Conservation (phyloP, 2,888 invertebrate species). For the Thera britannica region DNA sequence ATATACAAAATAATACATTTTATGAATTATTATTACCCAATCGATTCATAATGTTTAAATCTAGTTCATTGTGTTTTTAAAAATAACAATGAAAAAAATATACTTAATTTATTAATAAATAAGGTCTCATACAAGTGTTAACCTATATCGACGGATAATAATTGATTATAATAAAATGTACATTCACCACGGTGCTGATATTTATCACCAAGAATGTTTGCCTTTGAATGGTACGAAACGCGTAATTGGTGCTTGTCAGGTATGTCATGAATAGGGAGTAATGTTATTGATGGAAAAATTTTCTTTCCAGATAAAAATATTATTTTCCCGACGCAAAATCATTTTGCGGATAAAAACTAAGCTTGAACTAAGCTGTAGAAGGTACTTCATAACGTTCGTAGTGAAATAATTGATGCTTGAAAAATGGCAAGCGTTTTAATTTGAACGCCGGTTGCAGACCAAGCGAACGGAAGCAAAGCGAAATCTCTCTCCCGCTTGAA, state of each 20-base stretch:
- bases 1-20: too few species aligned
- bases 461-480: neutral
- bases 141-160: too few species aligned
- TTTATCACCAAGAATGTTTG: neutral
- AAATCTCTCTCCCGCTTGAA: neutral
- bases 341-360: neutral
- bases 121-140: too few species aligned
- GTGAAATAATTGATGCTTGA: slow-evolving; percentile 10
- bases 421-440: slow-evolving; percentile 1
- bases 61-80: too few species aligned
- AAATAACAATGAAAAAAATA: too few species aligned
- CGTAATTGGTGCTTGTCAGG: slow-evolving; percentile 3
- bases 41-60: too few species aligned
- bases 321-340: too few species aligned
- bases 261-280: neutral
- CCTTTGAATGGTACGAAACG: neutral
- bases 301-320: too few species aligned
- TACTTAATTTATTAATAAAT: too few species aligned
- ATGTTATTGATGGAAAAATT: neutral
- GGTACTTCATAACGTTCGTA: slow-evolving; percentile 3
- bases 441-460: neutral
- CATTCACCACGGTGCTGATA: neutral
- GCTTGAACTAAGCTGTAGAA: neutral
- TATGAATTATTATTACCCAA: too few species aligned
- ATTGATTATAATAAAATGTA: neutral